Percentiles rank a stretch among this genome's conserved stretches.
phyloP scores from a whole-genome alignment of 2,797 vertebrate genomes.

The Alectoris magna region DNA sequence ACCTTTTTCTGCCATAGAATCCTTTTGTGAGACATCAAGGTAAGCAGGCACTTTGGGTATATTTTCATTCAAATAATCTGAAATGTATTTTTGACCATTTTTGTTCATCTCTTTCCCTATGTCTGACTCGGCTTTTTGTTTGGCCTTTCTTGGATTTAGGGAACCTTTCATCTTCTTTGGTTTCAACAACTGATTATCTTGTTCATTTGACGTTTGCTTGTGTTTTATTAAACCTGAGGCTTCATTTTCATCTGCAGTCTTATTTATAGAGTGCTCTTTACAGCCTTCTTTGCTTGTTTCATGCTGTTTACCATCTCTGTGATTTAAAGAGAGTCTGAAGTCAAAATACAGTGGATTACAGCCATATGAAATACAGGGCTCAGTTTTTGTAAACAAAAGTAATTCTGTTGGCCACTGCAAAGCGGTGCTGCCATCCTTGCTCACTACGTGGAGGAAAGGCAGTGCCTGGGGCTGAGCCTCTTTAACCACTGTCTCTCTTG shows the following conservation, averaged over 20 bases:
- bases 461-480: constrained; percentile 63
- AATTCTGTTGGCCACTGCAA: constrained; percentile 92
- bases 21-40: constrained; percentile 76
- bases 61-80: constrained; percentile 73
- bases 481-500: constrained; percentile 34
- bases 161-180: constrained; percentile 84
- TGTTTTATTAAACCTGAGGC: constrained; percentile 78
- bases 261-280: constrained; percentile 56
- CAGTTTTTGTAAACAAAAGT: constrained; percentile 89
- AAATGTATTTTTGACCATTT: constrained; percentile 74
- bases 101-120: constrained; percentile 68
- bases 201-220: constrained; percentile 80
- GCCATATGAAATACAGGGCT: constrained; percentile 92
- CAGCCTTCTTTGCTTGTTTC: constrained; percentile 39
- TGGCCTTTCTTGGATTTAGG: constrained; percentile 77
- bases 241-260: constrained; percentile 64
- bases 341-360: constrained; percentile 90
- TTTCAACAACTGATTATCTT: constrained; percentile 82
- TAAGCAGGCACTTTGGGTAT: constrained; percentile 80
- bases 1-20: constrained; percentile 70
- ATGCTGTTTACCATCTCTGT: constrained; percentile 69
- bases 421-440: constrained; percentile 87
- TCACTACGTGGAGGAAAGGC: constrained; percentile 85
- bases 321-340: constrained; percentile 80
- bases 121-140: constrained; percentile 83